These are phyloP conservation scores for honey bee (Apis mellifera) DNA, from an alignment of 1,140 invertebrate genomes.

Conservation along the genomic window DNA sequence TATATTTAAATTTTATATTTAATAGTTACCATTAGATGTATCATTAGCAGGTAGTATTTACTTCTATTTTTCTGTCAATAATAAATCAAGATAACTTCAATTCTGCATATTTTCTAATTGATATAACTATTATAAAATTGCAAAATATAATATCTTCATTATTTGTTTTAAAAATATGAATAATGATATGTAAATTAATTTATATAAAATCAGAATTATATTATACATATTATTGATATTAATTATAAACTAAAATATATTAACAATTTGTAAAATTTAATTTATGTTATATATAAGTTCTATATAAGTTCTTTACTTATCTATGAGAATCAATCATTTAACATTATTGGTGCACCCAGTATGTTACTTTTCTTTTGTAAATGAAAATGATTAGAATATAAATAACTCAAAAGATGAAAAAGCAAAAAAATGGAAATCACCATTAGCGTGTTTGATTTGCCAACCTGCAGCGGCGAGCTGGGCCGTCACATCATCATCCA, in stretches of 20 bases:
- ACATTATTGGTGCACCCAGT: conserved; percentile 51
- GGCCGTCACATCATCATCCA: conserved; percentile 96
- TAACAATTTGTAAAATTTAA: not conserved
- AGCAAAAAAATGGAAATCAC: conserved; percentile 83
- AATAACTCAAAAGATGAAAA: conserved; percentile 74
- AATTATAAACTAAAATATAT: not conserved
- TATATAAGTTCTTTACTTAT: not conserved
- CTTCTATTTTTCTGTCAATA: conserved; percentile 23
- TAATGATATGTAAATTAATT: not conserved
- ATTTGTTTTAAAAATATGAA: not conserved
- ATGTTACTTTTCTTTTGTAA: conserved; percentile 48
- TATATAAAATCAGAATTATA: not conserved
- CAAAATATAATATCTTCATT: not conserved
- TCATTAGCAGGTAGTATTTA: conserved; percentile 45
- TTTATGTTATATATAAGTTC: too few relatives aligned
- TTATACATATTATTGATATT: not conserved
- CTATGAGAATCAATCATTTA: conserved; percentile 18
- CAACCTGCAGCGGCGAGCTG: conserved; percentile 96
- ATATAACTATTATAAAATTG: not conserved
- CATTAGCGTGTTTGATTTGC: conserved; percentile 82
- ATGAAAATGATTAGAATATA: conserved; percentile 61
- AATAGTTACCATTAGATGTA: conserved; percentile 41
- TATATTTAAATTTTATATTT: conserved; percentile 7
- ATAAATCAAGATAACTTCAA: conserved; percentile 1
- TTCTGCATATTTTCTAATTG: not conserved